Conservation (phyloP, 35 echinoderm and acorn worm species). For the Diadema setosum region DNA sequence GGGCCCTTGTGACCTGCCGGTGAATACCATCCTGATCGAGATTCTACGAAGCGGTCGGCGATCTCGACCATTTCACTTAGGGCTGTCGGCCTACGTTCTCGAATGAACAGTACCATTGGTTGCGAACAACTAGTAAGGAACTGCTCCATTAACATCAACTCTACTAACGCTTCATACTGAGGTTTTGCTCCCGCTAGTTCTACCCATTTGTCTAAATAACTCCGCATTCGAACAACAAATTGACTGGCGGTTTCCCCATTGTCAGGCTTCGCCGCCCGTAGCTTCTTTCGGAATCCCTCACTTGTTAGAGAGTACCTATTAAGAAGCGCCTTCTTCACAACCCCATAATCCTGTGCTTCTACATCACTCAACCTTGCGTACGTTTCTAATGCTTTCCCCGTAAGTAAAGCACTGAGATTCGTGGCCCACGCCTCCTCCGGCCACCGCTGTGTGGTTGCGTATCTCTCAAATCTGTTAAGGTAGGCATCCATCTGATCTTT, state of each 20-base stretch:
- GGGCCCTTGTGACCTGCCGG: background rate
- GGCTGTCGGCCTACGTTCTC: slow-evolving; percentile 19
- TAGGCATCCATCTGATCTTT: slow-evolving; percentile 80
- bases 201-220: slow-evolving; percentile 23
- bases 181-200: background rate
- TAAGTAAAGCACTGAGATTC: slow-evolving; percentile 42
- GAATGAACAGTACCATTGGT: slow-evolving; percentile 42
- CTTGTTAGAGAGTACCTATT: slow-evolving; percentile 38
- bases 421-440: slow-evolving; percentile 21
- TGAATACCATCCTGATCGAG: slow-evolving; percentile 40
- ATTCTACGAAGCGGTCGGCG: too few species aligned
- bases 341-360: slow-evolving; percentile 53
- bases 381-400: slow-evolving; percentile 43
- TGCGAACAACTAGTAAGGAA: slow-evolving; percentile 13
- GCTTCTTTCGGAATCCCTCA: slow-evolving; percentile 21
- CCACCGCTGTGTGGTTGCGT: slow-evolving; percentile 39
- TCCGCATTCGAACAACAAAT: background rate
- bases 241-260: slow-evolving; percentile 23
- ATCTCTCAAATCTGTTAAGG: slow-evolving; percentile 59
- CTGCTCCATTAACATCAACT: slow-evolving; percentile 44
- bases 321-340: slow-evolving; percentile 50
- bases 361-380: slow-evolving; percentile 16
- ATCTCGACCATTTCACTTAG: background rate
- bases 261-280: background rate
- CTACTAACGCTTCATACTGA: slow-evolving; percentile 18